These are phyloP conservation scores for Columba guinea DNA, from an alignment of 2,797 vertebrate species.

Conservation along the genomic window DNA sequence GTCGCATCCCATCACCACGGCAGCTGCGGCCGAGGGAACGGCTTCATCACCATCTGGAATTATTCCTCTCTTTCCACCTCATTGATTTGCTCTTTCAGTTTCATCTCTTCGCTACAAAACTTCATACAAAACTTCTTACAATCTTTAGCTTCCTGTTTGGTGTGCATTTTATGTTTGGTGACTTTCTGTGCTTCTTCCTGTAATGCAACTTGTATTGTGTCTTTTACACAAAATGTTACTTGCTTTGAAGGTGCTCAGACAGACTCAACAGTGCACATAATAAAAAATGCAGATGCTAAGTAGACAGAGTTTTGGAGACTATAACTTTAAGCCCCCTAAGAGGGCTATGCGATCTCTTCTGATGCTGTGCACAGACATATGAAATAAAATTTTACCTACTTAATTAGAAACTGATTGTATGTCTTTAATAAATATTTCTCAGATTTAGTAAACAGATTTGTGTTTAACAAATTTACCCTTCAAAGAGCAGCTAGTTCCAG, in stretches of 20 bases:
- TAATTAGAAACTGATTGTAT: not conserved
- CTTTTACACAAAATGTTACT: not conserved
- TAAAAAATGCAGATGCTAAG: not conserved
- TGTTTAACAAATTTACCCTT: not conserved
- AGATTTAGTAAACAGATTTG: not conserved
- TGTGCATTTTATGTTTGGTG: not conserved
- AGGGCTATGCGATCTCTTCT: not conserved
- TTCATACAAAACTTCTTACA: not conserved
- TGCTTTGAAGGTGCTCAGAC: not conserved
- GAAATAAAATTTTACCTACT: not conserved
- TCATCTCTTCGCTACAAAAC: not conserved
- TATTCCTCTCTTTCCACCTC: not conserved
- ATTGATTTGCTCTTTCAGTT: not conserved
- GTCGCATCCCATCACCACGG: accelerated
- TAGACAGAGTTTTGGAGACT: not conserved
- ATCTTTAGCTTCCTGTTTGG: not conserved
- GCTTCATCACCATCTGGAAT: conserved; percentile 34
- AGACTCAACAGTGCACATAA: not conserved
- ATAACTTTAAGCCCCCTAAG: not conserved
- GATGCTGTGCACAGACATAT: not conserved
- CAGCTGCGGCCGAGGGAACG: not conserved
- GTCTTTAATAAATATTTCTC: not conserved
- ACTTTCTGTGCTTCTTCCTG: not conserved
- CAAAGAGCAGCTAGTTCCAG: not conserved
- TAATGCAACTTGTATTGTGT: not conserved